These are phyloP conservation scores for Sebastes kiyomatsui DNA, from an alignment of 2,797 vertebrate species.

Conservation along the genomic window DNA sequence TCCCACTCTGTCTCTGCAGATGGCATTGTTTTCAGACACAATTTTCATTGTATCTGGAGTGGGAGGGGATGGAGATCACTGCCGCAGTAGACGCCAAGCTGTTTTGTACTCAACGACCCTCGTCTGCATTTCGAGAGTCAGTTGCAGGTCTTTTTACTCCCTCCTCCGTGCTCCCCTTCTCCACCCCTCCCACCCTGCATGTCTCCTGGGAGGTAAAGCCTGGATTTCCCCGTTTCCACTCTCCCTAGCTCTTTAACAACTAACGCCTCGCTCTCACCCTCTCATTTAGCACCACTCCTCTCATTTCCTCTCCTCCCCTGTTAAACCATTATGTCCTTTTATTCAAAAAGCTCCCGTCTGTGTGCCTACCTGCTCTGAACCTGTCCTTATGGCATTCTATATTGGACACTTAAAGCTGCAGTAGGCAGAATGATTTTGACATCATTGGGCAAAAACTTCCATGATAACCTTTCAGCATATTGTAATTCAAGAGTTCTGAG, in stretches of 20 bases:
- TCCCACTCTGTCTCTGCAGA: conserved; percentile 77
- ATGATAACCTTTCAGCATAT: no score
- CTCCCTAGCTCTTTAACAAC: conserved; percentile 73
- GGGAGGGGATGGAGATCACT: conserved; percentile 76
- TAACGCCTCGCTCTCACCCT: conserved; percentile 66
- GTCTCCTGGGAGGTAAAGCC: conserved; percentile 80
- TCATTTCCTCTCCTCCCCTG: conserved; percentile 73
- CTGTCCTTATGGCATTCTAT: background rate
- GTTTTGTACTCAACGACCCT: conserved; percentile 71
- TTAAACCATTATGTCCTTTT: conserved; percentile 68
- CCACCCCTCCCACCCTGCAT: conserved; percentile 3
- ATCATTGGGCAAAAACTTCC: no score
- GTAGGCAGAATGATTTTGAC: no score
- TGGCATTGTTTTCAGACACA: conserved; percentile 80
- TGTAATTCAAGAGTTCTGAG: no score
- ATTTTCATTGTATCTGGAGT: conserved; percentile 81
- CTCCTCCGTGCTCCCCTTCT: background rate
- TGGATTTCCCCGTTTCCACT: conserved; percentile 82
- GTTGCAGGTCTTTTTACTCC: conserved; percentile 10
- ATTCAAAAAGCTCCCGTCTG: conserved; percentile 38
- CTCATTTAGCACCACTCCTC: conserved; percentile 74
- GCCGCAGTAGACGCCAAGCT: conserved; percentile 54
- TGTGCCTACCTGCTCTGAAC: conserved; percentile 30
- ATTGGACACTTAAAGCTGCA: background rate
- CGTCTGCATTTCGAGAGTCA: conserved; percentile 27